A percentile compares a stretch with the other conserved stretches of the same genome.
Conservation (phyloP, 2,888 invertebrate species). For the Helobdella robusta region DNA sequence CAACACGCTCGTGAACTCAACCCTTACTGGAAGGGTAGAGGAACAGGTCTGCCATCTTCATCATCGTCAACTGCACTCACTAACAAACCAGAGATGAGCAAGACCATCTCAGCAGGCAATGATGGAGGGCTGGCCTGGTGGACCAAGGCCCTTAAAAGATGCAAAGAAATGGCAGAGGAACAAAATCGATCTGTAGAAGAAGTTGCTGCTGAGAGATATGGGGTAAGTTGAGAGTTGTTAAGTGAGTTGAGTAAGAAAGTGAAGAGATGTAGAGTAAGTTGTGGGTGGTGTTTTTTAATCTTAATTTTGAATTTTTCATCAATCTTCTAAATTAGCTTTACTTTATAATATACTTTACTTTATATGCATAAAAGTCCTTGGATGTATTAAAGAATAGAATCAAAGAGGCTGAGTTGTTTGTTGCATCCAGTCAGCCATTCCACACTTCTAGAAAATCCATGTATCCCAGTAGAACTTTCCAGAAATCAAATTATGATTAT, state of each 20-base stretch:
- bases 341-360: not conserved
- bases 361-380: slow-evolving; percentile 50
- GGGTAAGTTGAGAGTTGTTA: too few relatives aligned
- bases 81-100: not conserved
- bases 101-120: slow-evolving; percentile 47
- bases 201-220: slow-evolving; percentile 57
- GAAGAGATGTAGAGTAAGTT: not conserved
- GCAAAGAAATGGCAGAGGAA: slow-evolving; percentile 54
- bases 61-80: slow-evolving; percentile 12
- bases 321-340: not conserved
- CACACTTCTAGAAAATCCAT: not conserved
- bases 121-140: slow-evolving; percentile 55
- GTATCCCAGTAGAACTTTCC: not conserved
- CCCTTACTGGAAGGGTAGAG: slow-evolving; percentile 84
- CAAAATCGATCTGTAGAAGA: slow-evolving; percentile 55
- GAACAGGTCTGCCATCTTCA: slow-evolving; percentile 65
- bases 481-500: not conserved
- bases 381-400: slow-evolving; percentile 53
- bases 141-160: slow-evolving; percentile 53
- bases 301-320: not conserved
- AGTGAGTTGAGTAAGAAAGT: too few relatives aligned
- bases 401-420: slow-evolving; percentile 50
- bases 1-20: slow-evolving; percentile 71
- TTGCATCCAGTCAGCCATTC: slow-evolving; percentile 12
- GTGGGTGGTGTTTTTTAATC: not conserved